These are phyloP conservation scores for Thymelicus sylvestris DNA, from an alignment of 2,888 invertebrate genomes.

Conservation along the genomic window DNA sequence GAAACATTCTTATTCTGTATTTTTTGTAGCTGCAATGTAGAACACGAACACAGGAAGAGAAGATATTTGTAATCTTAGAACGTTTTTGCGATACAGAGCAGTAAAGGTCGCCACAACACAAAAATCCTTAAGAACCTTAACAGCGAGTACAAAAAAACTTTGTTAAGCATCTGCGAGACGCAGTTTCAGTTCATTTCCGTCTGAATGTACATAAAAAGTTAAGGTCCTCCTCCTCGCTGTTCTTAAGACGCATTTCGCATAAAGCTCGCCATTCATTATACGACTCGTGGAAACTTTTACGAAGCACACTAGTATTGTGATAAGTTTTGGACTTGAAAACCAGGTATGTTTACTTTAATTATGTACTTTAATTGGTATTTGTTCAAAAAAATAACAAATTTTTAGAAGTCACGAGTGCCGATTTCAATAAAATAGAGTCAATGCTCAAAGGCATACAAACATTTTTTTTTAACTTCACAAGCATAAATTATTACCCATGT, in stretches of 20 bases:
- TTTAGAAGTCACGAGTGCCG: too few species aligned
- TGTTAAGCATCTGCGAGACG: conserved; percentile 68
- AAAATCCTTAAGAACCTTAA: neutral
- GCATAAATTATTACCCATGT: too few species aligned
- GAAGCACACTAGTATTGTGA: neutral
- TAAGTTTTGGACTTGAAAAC: neutral
- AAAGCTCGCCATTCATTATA: conserved; percentile 59
- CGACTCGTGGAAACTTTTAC: conserved; percentile 6
- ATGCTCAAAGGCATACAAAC: too few species aligned
- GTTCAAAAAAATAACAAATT: too few species aligned
- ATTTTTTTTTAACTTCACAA: too few species aligned
- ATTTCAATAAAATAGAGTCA: too few species aligned
- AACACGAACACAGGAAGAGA: too few species aligned
- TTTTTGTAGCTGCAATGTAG: too few species aligned
- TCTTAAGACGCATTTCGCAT: conserved; percentile 77
- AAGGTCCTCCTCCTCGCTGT: conserved; percentile 70
- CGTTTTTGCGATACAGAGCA: neutral
- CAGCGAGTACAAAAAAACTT: conserved; percentile 52
- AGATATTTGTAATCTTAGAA: too few species aligned
- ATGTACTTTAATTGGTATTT: too few species aligned
- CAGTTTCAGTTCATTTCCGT: conserved; percentile 80
- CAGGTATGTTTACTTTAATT: too few species aligned
- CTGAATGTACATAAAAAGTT: conserved; percentile 82
- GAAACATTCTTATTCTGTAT: too few species aligned
- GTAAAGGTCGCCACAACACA: neutral